Conservation (phyloP, 2,888 invertebrate species). For the Drosophila testacea region DNA sequence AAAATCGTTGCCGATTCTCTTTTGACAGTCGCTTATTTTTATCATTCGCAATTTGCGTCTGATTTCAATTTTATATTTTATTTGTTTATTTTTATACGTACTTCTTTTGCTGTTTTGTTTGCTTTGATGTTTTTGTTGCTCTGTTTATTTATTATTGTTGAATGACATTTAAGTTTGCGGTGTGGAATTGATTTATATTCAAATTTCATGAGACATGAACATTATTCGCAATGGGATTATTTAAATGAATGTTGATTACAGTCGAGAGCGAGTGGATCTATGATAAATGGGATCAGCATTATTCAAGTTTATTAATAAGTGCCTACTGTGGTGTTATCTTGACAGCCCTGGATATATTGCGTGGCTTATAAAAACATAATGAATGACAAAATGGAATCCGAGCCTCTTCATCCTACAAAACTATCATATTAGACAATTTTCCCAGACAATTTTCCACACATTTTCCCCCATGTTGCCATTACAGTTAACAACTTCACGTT, state of each 20-base stretch:
- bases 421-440: slow-evolving; percentile 18
- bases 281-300: slow-evolving; percentile 25
- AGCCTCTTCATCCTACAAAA: not conserved
- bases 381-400: slow-evolving; percentile 1
- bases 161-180: slow-evolving; percentile 60
- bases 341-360: slow-evolving; percentile 21
- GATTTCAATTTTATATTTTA: slow-evolving; percentile 39
- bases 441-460: slow-evolving; percentile 17
- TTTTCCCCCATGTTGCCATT: slow-evolving; percentile 19
- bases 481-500: slow-evolving; percentile 38
- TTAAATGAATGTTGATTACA: slow-evolving; percentile 44
- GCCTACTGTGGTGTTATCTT: slow-evolving; percentile 20
- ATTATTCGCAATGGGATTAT: slow-evolving; percentile 35
- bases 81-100: slow-evolving; percentile 36
- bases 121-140: slow-evolving; percentile 9
- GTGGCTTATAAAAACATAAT: not conserved
- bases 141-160: slow-evolving; percentile 43
- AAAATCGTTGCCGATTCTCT: slow-evolving; percentile 50
- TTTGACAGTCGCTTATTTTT: slow-evolving; percentile 49
- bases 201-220: slow-evolving; percentile 34
- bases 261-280: slow-evolving; percentile 6
- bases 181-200: slow-evolving; percentile 56
- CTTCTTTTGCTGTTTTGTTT: slow-evolving; percentile 13
- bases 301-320: slow-evolving; percentile 38
- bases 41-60: slow-evolving; percentile 48